Evolutionary conservation across 2,797 vertebrate genomes (phyloP), one percentile per base, ranked within the genome.

Genomic region (Acipenser transmontanus): DNA sequence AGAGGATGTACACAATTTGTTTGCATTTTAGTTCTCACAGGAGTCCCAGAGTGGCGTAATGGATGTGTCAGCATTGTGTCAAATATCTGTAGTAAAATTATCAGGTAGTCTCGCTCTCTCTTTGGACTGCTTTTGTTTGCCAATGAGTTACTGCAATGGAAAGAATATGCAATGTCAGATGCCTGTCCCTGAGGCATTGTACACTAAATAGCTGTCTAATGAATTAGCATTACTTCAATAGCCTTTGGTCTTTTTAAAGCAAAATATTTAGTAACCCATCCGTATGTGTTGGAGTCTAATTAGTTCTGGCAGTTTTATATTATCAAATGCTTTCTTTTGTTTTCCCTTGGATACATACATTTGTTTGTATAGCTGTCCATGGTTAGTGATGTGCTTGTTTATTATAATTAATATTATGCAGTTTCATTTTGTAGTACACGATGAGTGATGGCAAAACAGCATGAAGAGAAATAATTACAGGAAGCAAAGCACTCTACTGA

Each of bases 241-340:
- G 59, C 68, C 69, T 71, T 76, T 74, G 69, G 54, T 61, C 61
- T 56, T 50, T 73, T 72, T 76, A 61, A 68, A 74, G 62, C 47
- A 73, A 74, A 63, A 17, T 71, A 64, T 63, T 80, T 64, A 64
- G 5, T 71, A 17, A 50, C 59, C 47, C 57, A 6, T 11, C 59
- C 60, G 63, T 66, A 78, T 76, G 6, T 54, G 52, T 71, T 80
- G 77, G 70, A 71, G 57, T 70, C 67, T 80, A 77, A 80, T 78
- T 76, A 77, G 52, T 56, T 8, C 73, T 76, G 70, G 69, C 62
- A 76, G 54, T 59, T 74, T 78, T 67, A 6, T 68, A 13, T 72
- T 73, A 79, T 69, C 34, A 69, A 57, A 61, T 72, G 72, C 7
- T 76, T 80, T 77, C 34, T 67, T 34, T 71, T 76, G 67, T 12